A percentile compares a stretch with the other conserved stretches of the same genome.
phyloP scores from a whole-genome alignment of 2,888 invertebrate genomes.

The Ethmia dodecea region DNA sequence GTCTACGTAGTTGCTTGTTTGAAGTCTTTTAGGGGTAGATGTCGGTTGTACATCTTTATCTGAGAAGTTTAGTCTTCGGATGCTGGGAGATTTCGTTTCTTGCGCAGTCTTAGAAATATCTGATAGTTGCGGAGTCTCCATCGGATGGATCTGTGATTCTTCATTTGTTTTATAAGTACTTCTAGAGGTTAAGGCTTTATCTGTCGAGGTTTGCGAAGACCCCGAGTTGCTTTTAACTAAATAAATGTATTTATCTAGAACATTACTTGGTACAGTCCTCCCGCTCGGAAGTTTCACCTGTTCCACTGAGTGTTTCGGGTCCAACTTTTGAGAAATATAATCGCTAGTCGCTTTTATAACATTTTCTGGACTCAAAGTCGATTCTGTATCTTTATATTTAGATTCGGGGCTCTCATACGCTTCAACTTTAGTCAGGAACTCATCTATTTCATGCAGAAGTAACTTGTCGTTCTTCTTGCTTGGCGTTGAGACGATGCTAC shows the following conservation, averaged over 20 bases:
- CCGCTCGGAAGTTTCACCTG: slow-evolving; percentile 57
- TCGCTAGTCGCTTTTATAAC: slow-evolving; percentile 62
- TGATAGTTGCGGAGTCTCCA: slow-evolving; percentile 7
- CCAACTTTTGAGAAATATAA: slow-evolving; percentile 55
- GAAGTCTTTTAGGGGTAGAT: slow-evolving; percentile 55
- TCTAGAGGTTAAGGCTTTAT: slow-evolving; percentile 24
- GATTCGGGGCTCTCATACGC: slow-evolving; percentile 58
- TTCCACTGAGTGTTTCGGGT: slow-evolving; percentile 33
- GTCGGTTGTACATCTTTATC: slow-evolving; percentile 65
- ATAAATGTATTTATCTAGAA: slow-evolving; percentile 68
- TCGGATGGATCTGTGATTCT: slow-evolving; percentile 12
- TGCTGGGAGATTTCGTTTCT: slow-evolving; percentile 41
- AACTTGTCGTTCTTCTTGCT: slow-evolving; percentile 65
- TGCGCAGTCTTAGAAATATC: slow-evolving; percentile 1
- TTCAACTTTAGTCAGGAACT: slow-evolving; percentile 66
- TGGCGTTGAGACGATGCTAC: slow-evolving; percentile 65
- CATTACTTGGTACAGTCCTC: slow-evolving; percentile 42
- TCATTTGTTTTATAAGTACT: slow-evolving; percentile 18
- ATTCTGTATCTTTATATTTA: slow-evolving; percentile 37
- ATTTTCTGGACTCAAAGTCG: slow-evolving; percentile 41
- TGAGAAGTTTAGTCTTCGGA: slow-evolving; percentile 51
- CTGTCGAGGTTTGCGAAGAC: slow-evolving; percentile 23
- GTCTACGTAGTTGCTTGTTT: slow-evolving; percentile 32
- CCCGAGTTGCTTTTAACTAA: slow-evolving; percentile 49
- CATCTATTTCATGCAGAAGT: slow-evolving; percentile 67